Evolutionary conservation across 35 echinoderm and acorn worm species (phyloP), one percentile per base, ranked within the genome.

Genomic region (Stichopus chloronotus): DNA sequence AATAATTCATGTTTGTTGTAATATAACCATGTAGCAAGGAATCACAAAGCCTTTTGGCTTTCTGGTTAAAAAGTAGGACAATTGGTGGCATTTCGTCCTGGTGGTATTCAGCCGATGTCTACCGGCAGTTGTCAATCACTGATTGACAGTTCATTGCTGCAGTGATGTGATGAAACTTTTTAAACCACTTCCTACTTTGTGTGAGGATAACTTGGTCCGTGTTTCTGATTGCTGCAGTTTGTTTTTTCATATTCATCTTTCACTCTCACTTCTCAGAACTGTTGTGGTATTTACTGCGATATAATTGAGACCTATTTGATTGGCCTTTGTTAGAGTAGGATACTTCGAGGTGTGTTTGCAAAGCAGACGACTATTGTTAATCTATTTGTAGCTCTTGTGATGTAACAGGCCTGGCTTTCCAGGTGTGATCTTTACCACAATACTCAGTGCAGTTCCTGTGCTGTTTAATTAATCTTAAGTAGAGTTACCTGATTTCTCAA

Each of bases 211-310:
- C 55, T 43, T 43, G 30, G 82, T 85, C 82, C 82, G 82, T 85
- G 82, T 85, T 85, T 85, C 82, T 85, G 82, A 85, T 85, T 85
- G 82, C 82, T 55, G 82, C 56, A 81, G 53, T 22, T 11, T 13
- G 11, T 71, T 11, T 71, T 13, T 13, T 13, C 11, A 71, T 68
- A 68, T 68, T 8, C 8, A 68, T 9, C 8, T 13, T 13, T 71
- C 4, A 13, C 11, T 13, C 11, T 11, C 11, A 71, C 11, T 13
- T 71, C n/a, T 4, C 11, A 71, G n/a, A 71, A n/a, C n/a, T 71
- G 0, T 71, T 11, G 11, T 11, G n/a, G 11, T 71, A 71, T n/a
- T 71, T 71, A 71, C 65, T 71, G 11, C n/a, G 4, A 71, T 13
- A 4, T 13, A 13, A 4, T 2, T 71, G 65, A 13, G n/a, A 71